A percentile compares a stretch with the other conserved stretches of the same genome.
phyloP scores from a whole-genome alignment of 2,113 vertebrate genomes.

The Ochotona curzoniae region DNA sequence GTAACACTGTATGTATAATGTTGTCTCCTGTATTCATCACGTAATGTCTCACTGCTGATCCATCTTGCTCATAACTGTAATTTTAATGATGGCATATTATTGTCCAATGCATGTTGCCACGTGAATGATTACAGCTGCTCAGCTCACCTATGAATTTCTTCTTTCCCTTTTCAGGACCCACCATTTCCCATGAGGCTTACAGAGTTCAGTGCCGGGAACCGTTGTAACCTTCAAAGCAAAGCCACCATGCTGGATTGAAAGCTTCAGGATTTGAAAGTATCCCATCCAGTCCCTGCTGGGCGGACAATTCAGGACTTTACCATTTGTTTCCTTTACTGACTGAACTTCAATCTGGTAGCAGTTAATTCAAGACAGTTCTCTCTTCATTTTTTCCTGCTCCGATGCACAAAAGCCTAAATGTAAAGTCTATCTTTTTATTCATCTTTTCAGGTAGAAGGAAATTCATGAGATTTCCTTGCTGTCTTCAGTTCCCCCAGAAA shows the following conservation, averaged over 20 bases:
- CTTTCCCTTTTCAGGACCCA: slow-evolving; percentile 81
- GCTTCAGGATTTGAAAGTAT: slow-evolving; percentile 75
- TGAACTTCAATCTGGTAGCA: slow-evolving; percentile 73
- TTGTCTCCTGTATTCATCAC: slow-evolving; percentile 17
- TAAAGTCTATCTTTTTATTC: slow-evolving; percentile 68
- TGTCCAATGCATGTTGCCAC: neutral
- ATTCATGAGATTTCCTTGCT: slow-evolving; percentile 76
- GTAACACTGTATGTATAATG: neutral
- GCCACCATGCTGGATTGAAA: slow-evolving; percentile 62
- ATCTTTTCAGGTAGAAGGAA: slow-evolving; percentile 70
- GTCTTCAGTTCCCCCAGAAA: slow-evolving; percentile 75
- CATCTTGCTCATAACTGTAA: slow-evolving; percentile 22
- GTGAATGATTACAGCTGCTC: slow-evolving; percentile 36
- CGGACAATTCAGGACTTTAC: slow-evolving; percentile 74
- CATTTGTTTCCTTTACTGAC: slow-evolving; percentile 70
- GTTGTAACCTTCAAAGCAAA: slow-evolving; percentile 78
- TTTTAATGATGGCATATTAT: slow-evolving; percentile 45
- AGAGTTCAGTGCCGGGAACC: slow-evolving; percentile 71
- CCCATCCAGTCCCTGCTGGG: slow-evolving; percentile 71
- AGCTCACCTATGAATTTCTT: slow-evolving; percentile 62
- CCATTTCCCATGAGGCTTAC: slow-evolving; percentile 74
- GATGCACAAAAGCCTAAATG: slow-evolving; percentile 63
- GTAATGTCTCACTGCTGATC: slow-evolving; percentile 38
- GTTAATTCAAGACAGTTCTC: slow-evolving; percentile 70
- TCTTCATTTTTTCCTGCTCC: slow-evolving; percentile 38